Evolutionary conservation across 2,888 invertebrate genomes (phyloP).

Genomic region (Leptinotarsa peninsularis): DNA sequence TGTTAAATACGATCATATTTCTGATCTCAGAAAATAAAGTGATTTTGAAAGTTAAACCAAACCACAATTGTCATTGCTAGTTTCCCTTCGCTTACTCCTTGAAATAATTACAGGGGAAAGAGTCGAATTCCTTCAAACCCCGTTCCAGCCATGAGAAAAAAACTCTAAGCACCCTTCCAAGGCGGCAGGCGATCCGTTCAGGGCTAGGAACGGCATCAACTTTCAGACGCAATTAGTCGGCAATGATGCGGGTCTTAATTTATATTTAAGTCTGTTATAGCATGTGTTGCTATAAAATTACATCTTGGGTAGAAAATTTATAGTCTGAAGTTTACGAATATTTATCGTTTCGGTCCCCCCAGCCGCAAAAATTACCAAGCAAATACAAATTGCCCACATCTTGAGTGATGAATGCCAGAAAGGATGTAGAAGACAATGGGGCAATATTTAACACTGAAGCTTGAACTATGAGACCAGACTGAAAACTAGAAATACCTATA

Average conservation of each 20-base stretch:
- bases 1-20: no score
- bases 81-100: background rate
- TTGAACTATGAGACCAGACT: no score
- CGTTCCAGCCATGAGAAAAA: background rate
- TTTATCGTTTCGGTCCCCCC: constrained; percentile 23
- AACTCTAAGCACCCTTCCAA: background rate
- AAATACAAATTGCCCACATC: constrained; percentile 4
- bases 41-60: background rate
- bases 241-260: constrained; percentile 29
- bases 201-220: constrained; percentile 18
- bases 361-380: constrained; percentile 26
- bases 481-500: no score
- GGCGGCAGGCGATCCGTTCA: background rate
- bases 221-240: constrained; percentile 26
- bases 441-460: no score
- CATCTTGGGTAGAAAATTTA: constrained; percentile 25
- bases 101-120: constrained; percentile 4
- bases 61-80: background rate
- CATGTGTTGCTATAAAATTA: constrained; percentile 31
- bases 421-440: background rate
- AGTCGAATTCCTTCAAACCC: background rate
- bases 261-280: constrained; percentile 26
- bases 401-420: background rate
- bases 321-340: constrained; percentile 8
- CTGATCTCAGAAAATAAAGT: no score